Conservation (phyloP, 2,113 vertebrate species). For the Cygnus buccinator region DNA sequence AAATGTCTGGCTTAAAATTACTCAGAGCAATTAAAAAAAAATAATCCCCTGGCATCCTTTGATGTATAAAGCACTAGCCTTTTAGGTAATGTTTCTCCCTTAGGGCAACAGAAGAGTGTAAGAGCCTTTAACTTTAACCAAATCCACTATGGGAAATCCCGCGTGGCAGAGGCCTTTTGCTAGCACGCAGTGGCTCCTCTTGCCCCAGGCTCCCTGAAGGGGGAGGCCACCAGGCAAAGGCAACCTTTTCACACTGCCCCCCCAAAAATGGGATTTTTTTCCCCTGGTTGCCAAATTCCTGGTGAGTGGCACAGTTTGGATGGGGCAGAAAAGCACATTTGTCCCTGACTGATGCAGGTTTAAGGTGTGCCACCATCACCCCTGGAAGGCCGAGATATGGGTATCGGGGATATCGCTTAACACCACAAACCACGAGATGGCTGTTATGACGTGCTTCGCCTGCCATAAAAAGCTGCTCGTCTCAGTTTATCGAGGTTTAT, state of each 20-base stretch:
- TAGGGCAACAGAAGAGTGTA: neutral
- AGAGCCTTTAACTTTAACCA: neutral
- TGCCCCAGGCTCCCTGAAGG: neutral
- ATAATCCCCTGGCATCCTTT: neutral
- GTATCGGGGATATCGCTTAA: neutral
- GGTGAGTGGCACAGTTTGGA: neutral
- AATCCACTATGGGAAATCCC: neutral
- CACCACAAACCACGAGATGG: neutral
- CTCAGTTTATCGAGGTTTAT: neutral
- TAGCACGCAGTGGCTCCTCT: neutral
- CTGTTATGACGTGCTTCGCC: neutral
- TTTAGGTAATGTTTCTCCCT: neutral
- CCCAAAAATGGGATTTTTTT: neutral
- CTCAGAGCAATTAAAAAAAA: neutral
- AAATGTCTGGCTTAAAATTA: constrained; percentile 30
- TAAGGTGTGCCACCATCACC: neutral
- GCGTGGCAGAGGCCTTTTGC: neutral
- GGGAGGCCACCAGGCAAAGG: neutral
- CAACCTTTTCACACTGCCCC: neutral
- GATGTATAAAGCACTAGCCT: neutral
- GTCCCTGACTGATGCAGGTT: neutral
- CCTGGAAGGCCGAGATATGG: neutral
- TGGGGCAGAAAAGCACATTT: neutral
- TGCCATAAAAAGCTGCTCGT: constrained; percentile 19
- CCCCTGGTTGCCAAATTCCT: fast-evolving